These are phyloP conservation scores for Nymphalis polychloros DNA, from an alignment of 2,888 invertebrate genomes.

Conservation along the genomic window DNA sequence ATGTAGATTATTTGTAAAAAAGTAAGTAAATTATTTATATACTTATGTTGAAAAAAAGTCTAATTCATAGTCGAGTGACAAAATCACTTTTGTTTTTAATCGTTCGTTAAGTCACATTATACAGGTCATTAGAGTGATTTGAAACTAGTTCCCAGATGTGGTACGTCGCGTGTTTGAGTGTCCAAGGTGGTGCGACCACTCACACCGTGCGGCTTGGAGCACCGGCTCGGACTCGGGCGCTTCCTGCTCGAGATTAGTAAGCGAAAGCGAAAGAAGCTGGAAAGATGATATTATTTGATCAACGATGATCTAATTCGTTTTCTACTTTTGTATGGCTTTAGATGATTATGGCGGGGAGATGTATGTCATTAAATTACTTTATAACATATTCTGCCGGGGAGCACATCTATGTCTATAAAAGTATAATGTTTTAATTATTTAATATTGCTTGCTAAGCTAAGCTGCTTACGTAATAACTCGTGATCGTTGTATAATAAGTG, in stretches of 20 bases:
- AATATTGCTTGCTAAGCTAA: no score
- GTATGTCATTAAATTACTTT: no score
- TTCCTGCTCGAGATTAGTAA: neutral
- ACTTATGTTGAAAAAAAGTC: neutral
- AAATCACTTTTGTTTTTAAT: constrained; percentile 1
- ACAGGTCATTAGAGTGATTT: constrained; percentile 7
- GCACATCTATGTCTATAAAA: neutral
- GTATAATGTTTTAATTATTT: neutral
- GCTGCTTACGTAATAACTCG: no score
- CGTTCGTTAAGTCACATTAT: neutral
- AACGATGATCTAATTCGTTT: neutral
- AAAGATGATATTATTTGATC: neutral
- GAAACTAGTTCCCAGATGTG: constrained; percentile 10
- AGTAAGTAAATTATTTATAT: neutral
- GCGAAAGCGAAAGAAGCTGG: neutral
- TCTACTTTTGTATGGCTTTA: neutral
- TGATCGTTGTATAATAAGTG: no score
- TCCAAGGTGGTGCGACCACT: neutral
- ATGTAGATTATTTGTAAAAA: no score
- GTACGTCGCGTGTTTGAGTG: neutral
- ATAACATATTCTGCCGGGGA: no score
- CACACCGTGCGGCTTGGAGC: neutral
- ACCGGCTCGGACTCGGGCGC: neutral
- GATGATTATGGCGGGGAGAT: neutral
- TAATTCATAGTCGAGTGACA: neutral